Conservation (phyloP, 2,113 vertebrate species). For the mouse (Mus musculus) region GRCm39 chr7:114438001-114438500, state of each 20-base stretch:
- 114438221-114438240: not conserved
- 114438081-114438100: not conserved
- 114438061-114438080: not conserved
- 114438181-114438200: not conserved
- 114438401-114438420: not conserved
- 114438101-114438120: not conserved
- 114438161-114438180: not conserved
- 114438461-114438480: not conserved
- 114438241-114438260: not conserved
- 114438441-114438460: not conserved
- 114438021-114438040: constrained; percentile 9
- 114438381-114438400: not conserved
- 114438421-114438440: not conserved
- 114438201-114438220: not conserved
- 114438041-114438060: not conserved
- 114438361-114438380: not conserved
- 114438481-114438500: not conserved
- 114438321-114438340: not conserved
- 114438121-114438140: not conserved
- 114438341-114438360: not conserved
- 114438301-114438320: not conserved
- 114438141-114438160: not conserved
- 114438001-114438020: not conserved
- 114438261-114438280: not conserved
- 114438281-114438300: not conserved